phyloP scores from a whole-genome alignment of 2,113 vertebrate genomes.

The Megatriorchis doriae region DNA sequence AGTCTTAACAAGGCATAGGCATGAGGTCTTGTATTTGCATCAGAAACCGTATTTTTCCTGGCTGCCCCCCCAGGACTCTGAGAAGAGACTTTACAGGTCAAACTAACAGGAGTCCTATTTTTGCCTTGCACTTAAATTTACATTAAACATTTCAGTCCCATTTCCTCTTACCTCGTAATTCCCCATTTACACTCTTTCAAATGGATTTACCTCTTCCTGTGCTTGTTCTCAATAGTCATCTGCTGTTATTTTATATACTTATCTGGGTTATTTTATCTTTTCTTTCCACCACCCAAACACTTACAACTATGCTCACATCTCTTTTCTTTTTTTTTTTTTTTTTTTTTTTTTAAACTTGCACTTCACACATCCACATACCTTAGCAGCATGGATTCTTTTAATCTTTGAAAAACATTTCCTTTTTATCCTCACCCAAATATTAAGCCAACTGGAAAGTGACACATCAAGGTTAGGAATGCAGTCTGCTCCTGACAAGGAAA shows the following conservation, averaged over 20 bases:
- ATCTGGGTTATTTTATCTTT: neutral
- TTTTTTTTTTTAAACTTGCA: neutral
- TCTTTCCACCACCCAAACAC: neutral
- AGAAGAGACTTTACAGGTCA: neutral
- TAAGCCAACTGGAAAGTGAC: conserved; percentile 51
- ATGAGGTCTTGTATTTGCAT: neutral
- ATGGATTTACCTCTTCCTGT: conserved; percentile 3
- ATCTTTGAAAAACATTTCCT: conserved; percentile 37
- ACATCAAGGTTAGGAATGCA: conserved; percentile 57
- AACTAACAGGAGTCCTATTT: neutral
- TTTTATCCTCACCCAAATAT: conserved; percentile 35
- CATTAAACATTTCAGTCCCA: neutral
- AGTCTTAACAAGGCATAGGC: neutral
- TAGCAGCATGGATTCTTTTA: neutral
- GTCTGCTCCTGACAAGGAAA: conserved; percentile 37
- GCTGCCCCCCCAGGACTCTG: neutral
- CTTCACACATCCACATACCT: neutral
- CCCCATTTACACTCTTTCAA: neutral
- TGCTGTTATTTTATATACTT: neutral
- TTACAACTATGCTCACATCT: neutral
- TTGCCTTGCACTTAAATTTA: neutral
- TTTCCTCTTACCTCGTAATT: conserved; percentile 1
- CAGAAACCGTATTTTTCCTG: neutral
- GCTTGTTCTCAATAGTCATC: neutral
- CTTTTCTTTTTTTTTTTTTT: neutral